A percentile compares a stretch with the other conserved stretches of the same genome.
phyloP scores from a whole-genome alignment of 2,113 vertebrate genomes.

The Pardalotus punctatus region DNA sequence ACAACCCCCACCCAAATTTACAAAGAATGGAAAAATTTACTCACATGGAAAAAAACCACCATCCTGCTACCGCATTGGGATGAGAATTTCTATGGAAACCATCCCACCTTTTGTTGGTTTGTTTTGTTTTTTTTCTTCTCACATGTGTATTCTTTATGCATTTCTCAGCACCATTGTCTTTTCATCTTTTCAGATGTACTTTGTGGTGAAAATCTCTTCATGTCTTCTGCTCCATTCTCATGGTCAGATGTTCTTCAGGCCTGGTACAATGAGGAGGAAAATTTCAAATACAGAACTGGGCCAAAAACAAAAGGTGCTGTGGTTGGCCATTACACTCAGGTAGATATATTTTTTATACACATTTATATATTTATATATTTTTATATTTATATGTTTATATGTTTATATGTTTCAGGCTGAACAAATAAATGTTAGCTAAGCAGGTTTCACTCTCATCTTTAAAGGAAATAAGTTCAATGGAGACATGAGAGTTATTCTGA shows the following conservation, averaged over 20 bases:
- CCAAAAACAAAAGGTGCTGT: not conserved
- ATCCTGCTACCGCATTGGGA: not conserved
- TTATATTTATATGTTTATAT: too few species aligned
- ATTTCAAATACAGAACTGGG: constrained; percentile 40
- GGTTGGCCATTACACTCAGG: constrained; percentile 69
- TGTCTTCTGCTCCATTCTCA: not conserved
- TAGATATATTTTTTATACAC: not conserved
- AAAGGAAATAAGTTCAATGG: not conserved
- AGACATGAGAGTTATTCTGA: not conserved
- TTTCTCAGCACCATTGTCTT: not conserved
- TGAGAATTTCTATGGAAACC: not conserved
- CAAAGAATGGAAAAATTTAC: not conserved
- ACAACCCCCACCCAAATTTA: not conserved
- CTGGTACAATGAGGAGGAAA: constrained; percentile 55
- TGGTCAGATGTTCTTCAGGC: constrained; percentile 18
- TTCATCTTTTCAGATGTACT: constrained; percentile 54
- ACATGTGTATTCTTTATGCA: rapidly evolving
- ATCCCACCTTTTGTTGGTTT: not conserved
- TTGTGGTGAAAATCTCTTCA: constrained; percentile 72
- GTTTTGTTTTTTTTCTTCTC: not conserved
- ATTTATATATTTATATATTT: too few species aligned
- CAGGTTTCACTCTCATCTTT: not conserved
- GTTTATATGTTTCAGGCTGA: not conserved
- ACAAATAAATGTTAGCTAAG: not conserved
- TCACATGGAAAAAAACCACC: not conserved